Evolutionary conservation across 2,113 vertebrate species (phyloP).

Genomic region (Mirounga angustirostris): DNA sequence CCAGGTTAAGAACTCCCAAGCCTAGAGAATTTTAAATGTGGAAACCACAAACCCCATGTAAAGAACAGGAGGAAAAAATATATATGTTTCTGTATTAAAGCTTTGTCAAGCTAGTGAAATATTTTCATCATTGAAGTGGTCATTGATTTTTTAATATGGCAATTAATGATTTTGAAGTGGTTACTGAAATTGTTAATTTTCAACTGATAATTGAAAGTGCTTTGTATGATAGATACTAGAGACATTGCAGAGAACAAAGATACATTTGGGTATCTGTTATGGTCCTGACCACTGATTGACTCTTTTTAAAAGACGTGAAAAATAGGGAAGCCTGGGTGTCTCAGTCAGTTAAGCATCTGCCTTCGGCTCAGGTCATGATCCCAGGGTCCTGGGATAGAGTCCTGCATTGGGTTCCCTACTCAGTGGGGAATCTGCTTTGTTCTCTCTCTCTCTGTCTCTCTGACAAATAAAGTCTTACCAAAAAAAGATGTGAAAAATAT

Average conservation of each 20-base stretch:
- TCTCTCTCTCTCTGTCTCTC: no score
- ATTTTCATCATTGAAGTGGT: constrained; percentile 33
- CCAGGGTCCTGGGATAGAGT: no score
- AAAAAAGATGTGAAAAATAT: background rate
- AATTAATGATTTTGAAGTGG: background rate
- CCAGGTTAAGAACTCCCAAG: background rate
- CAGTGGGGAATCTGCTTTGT: no score
- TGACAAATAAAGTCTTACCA: no score
- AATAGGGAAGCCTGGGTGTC: background rate
- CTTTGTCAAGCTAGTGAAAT: constrained; percentile 12
- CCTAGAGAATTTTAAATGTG: constrained; percentile 25
- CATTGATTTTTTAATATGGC: background rate
- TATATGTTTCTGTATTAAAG: background rate
- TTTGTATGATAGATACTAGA: background rate
- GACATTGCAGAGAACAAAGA: background rate
- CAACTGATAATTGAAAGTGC: background rate
- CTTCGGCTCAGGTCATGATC: no score
- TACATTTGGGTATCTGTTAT: background rate
- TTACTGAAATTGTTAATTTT: background rate
- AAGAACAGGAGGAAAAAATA: background rate
- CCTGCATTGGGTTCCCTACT: no score
- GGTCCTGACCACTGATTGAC: background rate
- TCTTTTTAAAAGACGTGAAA: constrained; percentile 14
- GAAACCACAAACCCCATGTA: background rate
- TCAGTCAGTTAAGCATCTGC: no score